These are phyloP conservation scores for Laupala kohalensis DNA, from an alignment of 1,140 invertebrate genomes.

Conservation along the genomic window DNA sequence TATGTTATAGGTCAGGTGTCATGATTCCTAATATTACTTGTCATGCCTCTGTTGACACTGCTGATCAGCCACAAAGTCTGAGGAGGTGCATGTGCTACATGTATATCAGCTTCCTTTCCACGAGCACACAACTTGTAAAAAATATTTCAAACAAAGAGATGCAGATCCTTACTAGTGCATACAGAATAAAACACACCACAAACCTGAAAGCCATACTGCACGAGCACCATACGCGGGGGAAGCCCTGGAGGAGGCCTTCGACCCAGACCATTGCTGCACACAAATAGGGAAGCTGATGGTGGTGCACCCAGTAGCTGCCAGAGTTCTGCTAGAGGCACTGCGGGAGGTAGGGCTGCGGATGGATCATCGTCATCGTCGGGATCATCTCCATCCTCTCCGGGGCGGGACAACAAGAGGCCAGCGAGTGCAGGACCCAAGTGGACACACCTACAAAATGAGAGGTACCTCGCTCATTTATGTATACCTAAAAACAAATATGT, in stretches of 20 bases:
- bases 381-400: slow-evolving; percentile 4
- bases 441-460: slow-evolving; percentile 21
- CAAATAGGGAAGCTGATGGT: slow-evolving; percentile 36
- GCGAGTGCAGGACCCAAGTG: slow-evolving; percentile 46
- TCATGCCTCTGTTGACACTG: too few species aligned
- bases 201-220: slow-evolving; percentile 54
- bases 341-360: not conserved
- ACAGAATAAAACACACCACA: too few species aligned
- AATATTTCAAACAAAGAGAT: too few species aligned
- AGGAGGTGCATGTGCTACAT: too few species aligned
- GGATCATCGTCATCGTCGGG: slow-evolving; percentile 6
- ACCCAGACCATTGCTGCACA: slow-evolving; percentile 42
- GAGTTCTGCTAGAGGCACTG: slow-evolving; percentile 26
- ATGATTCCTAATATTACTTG: too few species aligned
- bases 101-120: too few species aligned
- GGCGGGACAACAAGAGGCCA: slow-evolving; percentile 33
- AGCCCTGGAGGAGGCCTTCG: slow-evolving; percentile 24
- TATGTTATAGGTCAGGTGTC: too few species aligned
- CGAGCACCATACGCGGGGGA: slow-evolving; percentile 44
- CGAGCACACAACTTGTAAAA: too few species aligned
- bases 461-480: not conserved
- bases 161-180: too few species aligned
- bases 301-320: slow-evolving; percentile 41
- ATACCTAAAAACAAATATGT: too few species aligned
- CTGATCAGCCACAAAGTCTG: too few species aligned